Percentiles rank a stretch among this genome's conserved stretches.
Evolutionary conservation across 2,113 vertebrate genomes (phyloP).

Genomic region (Eleginops maclovinus): DNA sequence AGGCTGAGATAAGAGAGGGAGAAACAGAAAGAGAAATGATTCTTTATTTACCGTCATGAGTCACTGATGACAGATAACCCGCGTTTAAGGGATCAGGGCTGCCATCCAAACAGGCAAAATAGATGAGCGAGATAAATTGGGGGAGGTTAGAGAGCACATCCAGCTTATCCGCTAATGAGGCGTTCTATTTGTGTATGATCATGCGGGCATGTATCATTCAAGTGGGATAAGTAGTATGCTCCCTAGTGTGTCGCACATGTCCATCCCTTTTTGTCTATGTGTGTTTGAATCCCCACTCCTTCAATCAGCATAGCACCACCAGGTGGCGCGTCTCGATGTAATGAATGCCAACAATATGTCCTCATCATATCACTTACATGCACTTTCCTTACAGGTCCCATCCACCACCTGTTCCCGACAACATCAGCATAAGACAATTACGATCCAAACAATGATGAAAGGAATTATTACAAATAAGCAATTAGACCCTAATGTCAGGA

Average conservation of each 20-base stretch:
- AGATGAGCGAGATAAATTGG: constrained; percentile 50
- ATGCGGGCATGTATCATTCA: constrained; percentile 70
- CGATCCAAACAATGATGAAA: constrained; percentile 77
- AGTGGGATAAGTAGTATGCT: constrained; percentile 60
- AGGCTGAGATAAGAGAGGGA: constrained; percentile 52
- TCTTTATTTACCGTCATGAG: constrained; percentile 74
- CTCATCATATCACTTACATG: constrained; percentile 29
- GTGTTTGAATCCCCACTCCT: constrained; percentile 18
- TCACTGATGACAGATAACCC: constrained; percentile 80
- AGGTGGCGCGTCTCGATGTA: constrained; percentile 62
- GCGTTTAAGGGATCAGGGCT: constrained; percentile 72
- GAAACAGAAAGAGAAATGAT: constrained; percentile 67
- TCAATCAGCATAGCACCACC: constrained; percentile 39
- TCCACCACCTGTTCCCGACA: constrained; percentile 71
- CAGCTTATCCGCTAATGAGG: constrained; percentile 75
- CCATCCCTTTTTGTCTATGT: not conserved
- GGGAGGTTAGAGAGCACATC: constrained; percentile 68
- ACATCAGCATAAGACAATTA: constrained; percentile 65
- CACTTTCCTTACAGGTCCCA: constrained; percentile 58
- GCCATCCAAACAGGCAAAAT: constrained; percentile 64
- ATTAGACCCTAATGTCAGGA: constrained; percentile 77
- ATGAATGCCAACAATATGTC: constrained; percentile 32
- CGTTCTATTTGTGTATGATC: constrained; percentile 72
- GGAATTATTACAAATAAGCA: constrained; percentile 83
- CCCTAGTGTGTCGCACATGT: not conserved